Conservation (phyloP, 2,113 vertebrate species). For the Ornithorhynchus anatinus region DNA sequence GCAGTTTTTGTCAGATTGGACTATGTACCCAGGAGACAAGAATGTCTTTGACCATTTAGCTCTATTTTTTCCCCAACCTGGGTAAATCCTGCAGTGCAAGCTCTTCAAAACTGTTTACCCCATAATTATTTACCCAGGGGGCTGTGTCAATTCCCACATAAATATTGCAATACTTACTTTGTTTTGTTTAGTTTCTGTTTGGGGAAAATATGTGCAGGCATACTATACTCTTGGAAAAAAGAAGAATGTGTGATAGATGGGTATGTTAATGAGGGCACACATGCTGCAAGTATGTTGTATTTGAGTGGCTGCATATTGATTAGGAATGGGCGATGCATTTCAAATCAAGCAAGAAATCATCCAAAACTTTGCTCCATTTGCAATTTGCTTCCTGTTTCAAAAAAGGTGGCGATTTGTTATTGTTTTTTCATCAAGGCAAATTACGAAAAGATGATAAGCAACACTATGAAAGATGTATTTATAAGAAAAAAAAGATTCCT, state of each 20-base stretch:
- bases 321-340: background rate
- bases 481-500: slow-evolving; percentile 53
- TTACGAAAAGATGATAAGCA: slow-evolving; percentile 66
- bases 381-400: slow-evolving; percentile 52
- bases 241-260: background rate
- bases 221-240: background rate
- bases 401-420: slow-evolving; percentile 32
- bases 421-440: slow-evolving; percentile 59
- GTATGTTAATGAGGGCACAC: background rate
- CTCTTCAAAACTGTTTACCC: too few species aligned
- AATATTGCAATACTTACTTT: background rate
- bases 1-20: background rate
- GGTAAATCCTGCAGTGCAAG: background rate
- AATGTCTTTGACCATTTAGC: fast-evolving
- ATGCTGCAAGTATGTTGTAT: background rate
- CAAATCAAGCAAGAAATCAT: slow-evolving; percentile 16
- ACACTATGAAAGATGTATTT: slow-evolving; percentile 64
- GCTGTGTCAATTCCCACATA: background rate
- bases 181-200: background rate
- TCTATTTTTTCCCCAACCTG: background rate
- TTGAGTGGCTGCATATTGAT: background rate
- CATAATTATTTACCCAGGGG: background rate
- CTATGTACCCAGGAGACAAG: background rate
- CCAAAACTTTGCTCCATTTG: slow-evolving; percentile 28
- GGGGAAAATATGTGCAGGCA: fast-evolving